phyloP scores from a whole-genome alignment of 1,140 invertebrate species.

The Pseudomyrmex pallidus region DNA sequence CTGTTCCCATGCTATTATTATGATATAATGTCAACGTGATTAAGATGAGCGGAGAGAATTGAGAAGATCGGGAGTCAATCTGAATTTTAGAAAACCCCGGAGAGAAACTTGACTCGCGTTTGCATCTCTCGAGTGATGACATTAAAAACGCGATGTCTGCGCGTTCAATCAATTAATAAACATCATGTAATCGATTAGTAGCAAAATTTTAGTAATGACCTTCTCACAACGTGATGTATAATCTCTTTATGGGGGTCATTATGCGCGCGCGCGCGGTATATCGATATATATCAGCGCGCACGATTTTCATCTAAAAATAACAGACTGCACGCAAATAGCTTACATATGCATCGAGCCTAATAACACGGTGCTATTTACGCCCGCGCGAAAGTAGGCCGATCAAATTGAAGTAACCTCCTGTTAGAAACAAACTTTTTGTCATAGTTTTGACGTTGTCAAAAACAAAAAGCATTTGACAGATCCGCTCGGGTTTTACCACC shows the following conservation, averaged over 20 bases:
- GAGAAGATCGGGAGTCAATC: background rate
- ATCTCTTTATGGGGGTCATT: conserved; percentile 33
- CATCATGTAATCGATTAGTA: too few species aligned
- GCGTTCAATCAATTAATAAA: background rate
- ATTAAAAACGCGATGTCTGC: background rate
- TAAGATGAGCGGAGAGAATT: background rate
- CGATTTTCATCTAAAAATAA: conserved; percentile 69
- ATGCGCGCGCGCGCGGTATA: background rate
- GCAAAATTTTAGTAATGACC: conserved; percentile 39
- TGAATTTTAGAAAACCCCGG: background rate
- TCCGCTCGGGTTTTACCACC: too few species aligned
- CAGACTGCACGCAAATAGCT: conserved; percentile 66
- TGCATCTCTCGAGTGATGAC: background rate
- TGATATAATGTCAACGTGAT: background rate
- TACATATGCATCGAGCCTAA: conserved; percentile 66
- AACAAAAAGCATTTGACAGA: too few species aligned
- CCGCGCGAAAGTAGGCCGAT: conserved; percentile 61
- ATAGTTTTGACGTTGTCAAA: too few species aligned
- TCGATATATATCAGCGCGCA: conserved; percentile 28
- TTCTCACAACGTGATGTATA: conserved; percentile 4
- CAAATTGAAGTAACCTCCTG: conserved; percentile 33
- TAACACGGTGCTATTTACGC: conserved; percentile 64
- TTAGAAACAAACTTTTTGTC: conserved; percentile 36
- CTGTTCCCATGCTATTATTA: conserved; percentile 3
- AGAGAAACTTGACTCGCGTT: too few species aligned